Conservation (phyloP, 2,797 vertebrate species). For the Adrianichthys oophorus region DNA sequence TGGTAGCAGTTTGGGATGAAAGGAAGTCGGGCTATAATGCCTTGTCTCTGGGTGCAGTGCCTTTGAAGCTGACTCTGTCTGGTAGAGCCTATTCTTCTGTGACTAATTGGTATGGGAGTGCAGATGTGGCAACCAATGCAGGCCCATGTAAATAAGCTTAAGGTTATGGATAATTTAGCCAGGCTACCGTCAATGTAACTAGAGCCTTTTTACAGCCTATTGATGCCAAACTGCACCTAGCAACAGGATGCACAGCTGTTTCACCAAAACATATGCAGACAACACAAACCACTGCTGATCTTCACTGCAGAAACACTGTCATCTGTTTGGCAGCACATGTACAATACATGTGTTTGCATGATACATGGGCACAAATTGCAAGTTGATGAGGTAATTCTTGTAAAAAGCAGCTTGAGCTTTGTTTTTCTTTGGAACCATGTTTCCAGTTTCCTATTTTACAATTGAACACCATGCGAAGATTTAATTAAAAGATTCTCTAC, state of each 20-base stretch:
- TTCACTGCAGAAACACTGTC: background rate
- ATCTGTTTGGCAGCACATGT: conserved; percentile 8
- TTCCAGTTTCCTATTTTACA: conserved; percentile 65
- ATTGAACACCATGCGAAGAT: conserved; percentile 65
- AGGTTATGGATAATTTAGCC: conserved; percentile 79
- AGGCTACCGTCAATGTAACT: conserved; percentile 66
- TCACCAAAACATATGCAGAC: conserved; percentile 44
- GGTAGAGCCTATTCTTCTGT: conserved; percentile 43
- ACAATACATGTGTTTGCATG: conserved; percentile 21
- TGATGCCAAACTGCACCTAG: conserved; percentile 53
- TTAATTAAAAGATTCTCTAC: conserved; percentile 65
- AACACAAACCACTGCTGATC: conserved; percentile 11
- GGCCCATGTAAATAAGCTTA: conserved; percentile 57
- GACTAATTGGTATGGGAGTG: conserved; percentile 54
- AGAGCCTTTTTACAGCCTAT: conserved; percentile 57
- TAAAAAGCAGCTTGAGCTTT: conserved; percentile 37
- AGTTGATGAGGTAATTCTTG: conserved; percentile 22
- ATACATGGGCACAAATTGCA: conserved; percentile 29
- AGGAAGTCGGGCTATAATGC: conserved; percentile 23
- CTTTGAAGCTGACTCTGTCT: conserved; percentile 55
- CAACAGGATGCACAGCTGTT: conserved; percentile 49
- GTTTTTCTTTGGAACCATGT: conserved; percentile 64
- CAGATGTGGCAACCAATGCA: conserved; percentile 59
- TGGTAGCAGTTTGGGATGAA: conserved; percentile 32
- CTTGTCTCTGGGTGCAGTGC: conserved; percentile 22